Evolutionary conservation across 37 sponge, comb jelly and placozoan species (phyloP).

Genomic region (Corticium candelabrum): DNA sequence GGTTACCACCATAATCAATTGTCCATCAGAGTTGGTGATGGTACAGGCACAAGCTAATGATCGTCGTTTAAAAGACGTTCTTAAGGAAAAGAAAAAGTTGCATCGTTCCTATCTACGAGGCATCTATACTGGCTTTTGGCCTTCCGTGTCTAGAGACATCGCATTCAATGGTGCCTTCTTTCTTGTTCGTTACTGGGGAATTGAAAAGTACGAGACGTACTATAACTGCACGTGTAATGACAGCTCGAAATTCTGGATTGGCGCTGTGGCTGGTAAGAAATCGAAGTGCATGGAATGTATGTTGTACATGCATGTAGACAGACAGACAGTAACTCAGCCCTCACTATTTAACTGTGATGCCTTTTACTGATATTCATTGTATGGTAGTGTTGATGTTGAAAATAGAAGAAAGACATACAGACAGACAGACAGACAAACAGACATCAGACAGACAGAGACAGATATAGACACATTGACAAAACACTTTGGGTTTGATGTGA

Average conservation of each 20-base stretch:
- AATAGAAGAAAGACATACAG: too few species aligned
- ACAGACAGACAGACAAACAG: too few species aligned
- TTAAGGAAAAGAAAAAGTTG: slow-evolving; percentile 34
- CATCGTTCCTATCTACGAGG: too few species aligned
- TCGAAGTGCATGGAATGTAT: too few species aligned
- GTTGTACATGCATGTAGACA: too few species aligned
- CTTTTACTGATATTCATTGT: too few species aligned
- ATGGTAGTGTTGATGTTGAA: too few species aligned
- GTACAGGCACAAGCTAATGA: slow-evolving; percentile 68
- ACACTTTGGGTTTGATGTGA: too few species aligned
- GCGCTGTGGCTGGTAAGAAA: slow-evolving; percentile 41
- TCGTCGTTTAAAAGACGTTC: slow-evolving; percentile 54
- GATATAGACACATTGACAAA: too few species aligned
- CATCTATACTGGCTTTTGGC: slow-evolving; percentile 47
- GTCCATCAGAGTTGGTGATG: slow-evolving; percentile 82
- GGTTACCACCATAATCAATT: slow-evolving; percentile 70
- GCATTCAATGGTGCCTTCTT: slow-evolving; percentile 68
- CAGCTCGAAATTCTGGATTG: slow-evolving; percentile 18
- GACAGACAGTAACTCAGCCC: too few species aligned
- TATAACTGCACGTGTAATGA: slow-evolving; percentile 21
- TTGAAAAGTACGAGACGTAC: slow-evolving; percentile 8
- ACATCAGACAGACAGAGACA: too few species aligned
- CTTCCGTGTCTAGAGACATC: slow-evolving; percentile 64
- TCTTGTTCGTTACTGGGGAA: slow-evolving; percentile 31
- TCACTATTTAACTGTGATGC: too few species aligned